Evolutionary conservation across 37 sponge, comb jelly and placozoan species (phyloP).

Genomic region (Theonella swinhoei): DNA sequence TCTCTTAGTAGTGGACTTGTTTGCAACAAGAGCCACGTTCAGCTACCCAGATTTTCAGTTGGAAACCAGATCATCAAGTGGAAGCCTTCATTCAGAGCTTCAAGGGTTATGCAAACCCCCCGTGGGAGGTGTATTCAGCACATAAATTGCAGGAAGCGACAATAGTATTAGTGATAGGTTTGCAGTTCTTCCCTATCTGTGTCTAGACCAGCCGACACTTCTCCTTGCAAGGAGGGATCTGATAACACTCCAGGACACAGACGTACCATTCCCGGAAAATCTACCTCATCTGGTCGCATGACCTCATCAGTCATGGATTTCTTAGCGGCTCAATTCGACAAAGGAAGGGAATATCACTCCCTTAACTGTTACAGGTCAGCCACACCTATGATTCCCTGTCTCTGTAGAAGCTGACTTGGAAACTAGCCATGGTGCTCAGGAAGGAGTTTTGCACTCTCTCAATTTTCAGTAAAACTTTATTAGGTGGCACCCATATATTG

Average conservation of each 20-base stretch:
- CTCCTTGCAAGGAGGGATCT: not conserved
- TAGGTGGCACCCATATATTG: no score
- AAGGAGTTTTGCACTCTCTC: not conserved
- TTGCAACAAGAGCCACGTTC: slow-evolving; percentile 24
- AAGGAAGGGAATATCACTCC: slow-evolving; percentile 13
- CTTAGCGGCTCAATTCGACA: slow-evolving; percentile 1
- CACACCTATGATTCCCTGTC: slow-evolving; percentile 22
- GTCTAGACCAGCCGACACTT: not conserved
- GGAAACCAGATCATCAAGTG: slow-evolving; percentile 10
- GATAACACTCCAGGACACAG: not conserved
- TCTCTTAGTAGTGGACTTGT: slow-evolving; percentile 1
- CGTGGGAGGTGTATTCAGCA: slow-evolving; percentile 4
- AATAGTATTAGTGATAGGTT: not conserved
- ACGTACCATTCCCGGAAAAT: not conserved
- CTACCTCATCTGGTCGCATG: no score
- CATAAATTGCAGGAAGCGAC: slow-evolving; percentile 4
- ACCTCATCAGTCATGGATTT: slow-evolving; percentile 6
- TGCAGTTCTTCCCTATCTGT: no score
- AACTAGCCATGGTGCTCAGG: slow-evolving; percentile 15
- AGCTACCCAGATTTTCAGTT: slow-evolving; percentile 13
- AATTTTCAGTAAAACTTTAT: not conserved
- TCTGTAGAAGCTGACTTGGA: slow-evolving; percentile 14
- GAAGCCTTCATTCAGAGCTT: not conserved
- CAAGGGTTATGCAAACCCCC: slow-evolving; percentile 19
- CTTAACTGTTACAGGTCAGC: slow-evolving; percentile 40